Conservation (phyloP, 1,140 invertebrate species). For the Plodia interpunctella region DNA sequence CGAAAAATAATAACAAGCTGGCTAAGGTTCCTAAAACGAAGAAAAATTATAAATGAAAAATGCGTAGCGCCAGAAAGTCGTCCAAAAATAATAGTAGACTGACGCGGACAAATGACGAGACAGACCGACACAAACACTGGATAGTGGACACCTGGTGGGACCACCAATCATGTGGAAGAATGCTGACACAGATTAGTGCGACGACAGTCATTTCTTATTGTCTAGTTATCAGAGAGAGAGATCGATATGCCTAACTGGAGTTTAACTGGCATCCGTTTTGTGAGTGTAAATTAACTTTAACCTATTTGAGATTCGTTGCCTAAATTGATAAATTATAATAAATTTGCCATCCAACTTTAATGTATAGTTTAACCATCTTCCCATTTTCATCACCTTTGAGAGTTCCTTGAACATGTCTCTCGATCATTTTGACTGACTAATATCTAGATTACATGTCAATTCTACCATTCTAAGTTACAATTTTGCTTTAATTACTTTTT, state of each 20-base stretch:
- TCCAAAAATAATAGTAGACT: constrained; percentile 29
- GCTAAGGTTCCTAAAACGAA: neutral
- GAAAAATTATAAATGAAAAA: constrained; percentile 12
- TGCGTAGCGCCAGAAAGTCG: constrained; percentile 15
- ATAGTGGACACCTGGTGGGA: constrained; percentile 22
- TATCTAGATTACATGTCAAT: no score
- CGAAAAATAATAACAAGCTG: no score
- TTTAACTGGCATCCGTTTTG: no score
- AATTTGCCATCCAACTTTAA: no score
- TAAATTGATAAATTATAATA: no score
- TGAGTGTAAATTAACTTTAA: no score
- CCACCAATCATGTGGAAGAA: constrained; percentile 18
- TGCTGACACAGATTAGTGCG: constrained; percentile 6
- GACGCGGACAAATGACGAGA: constrained; percentile 30
- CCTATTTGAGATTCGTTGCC: neutral
- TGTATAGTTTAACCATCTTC: no score
- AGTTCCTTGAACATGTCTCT: no score
- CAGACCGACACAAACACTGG: constrained; percentile 16
- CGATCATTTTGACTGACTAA: no score
- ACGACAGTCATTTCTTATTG: constrained; percentile 14
- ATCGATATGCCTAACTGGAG: neutral
- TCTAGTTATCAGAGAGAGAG: constrained; percentile 9
- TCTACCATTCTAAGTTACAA: no score
- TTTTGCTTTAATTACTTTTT: no score
- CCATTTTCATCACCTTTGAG: no score